Percentiles rank a stretch among this genome's conserved stretches.
Evolutionary conservation across 2,113 vertebrate species (phyloP).

Genomic region (Azemiops feae): DNA sequence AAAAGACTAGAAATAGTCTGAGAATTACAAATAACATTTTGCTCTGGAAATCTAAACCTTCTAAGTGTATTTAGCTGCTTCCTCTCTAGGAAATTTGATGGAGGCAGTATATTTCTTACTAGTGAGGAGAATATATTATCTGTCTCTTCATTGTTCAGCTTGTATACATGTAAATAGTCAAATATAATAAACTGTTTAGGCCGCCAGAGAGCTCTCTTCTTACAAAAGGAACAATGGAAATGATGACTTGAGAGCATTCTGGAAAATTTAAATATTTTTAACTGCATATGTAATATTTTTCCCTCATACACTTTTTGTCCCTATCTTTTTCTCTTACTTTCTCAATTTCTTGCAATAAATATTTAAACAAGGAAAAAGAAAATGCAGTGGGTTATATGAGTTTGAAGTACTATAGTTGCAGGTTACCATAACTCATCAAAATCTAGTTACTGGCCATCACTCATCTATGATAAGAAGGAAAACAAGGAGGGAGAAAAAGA

Average conservation of each 20-base stretch:
- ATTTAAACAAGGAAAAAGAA: neutral
- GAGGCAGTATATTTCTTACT: neutral
- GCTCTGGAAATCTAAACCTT: neutral
- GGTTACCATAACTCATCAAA: neutral
- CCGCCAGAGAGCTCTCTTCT: neutral
- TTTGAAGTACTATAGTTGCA: neutral
- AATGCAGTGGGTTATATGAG: neutral
- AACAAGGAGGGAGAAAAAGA: neutral
- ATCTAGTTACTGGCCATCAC: neutral
- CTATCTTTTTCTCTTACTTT: neutral
- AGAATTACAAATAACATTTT: neutral
- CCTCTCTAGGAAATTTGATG: neutral
- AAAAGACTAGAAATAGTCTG: neutral
- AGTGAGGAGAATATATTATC: neutral
- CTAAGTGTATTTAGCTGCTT: neutral
- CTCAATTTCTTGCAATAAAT: neutral
- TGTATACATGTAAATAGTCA: neutral
- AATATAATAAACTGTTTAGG: neutral
- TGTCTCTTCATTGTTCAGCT: neutral
- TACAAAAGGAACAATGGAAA: neutral
- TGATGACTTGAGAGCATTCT: neutral
- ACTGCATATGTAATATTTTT: neutral
- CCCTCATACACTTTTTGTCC: neutral
- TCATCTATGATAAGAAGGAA: neutral
- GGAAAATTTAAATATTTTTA: neutral